phyloP scores from a whole-genome alignment of 2,797 vertebrate genomes.

The Smutsia temminckii region DNA sequence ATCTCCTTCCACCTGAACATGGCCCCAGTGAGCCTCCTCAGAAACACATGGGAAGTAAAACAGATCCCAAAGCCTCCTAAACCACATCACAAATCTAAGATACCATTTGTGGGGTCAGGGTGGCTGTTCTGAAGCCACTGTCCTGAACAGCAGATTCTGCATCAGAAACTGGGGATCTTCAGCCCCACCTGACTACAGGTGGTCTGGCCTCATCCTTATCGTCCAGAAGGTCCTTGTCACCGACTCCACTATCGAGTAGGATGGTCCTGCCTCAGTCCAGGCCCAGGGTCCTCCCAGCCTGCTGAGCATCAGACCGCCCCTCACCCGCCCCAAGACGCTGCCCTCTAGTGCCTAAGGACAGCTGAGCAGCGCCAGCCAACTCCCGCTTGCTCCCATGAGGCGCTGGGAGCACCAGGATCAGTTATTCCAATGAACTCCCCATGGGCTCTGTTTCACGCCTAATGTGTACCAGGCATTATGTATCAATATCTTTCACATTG shows the following conservation, averaged over 20 bases:
- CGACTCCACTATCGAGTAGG: background rate
- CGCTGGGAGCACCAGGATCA: background rate
- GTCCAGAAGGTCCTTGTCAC: background rate
- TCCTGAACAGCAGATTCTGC: background rate
- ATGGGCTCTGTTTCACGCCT: background rate
- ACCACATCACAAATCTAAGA: background rate
- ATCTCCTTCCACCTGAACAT: no score
- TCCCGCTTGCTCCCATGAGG: background rate
- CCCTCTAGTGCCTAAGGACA: background rate
- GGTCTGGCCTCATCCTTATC: fast-evolving
- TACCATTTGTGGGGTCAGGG: background rate
- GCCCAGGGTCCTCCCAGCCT: no score
- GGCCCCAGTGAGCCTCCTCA: background rate
- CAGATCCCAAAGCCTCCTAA: background rate
- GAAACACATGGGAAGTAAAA: background rate
- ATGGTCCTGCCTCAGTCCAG: background rate
- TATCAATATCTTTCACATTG: background rate
- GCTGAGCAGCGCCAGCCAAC: fast-evolving
- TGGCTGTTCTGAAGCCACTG: no score
- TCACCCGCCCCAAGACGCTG: background rate
- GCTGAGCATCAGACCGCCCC: background rate
- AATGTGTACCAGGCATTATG: background rate
- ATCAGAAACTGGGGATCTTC: background rate
- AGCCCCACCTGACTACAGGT: background rate
- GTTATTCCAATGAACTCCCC: background rate